Evolutionary conservation across 2,888 invertebrate genomes (phyloP).

Genomic region (Trissolcus japonicus): DNA sequence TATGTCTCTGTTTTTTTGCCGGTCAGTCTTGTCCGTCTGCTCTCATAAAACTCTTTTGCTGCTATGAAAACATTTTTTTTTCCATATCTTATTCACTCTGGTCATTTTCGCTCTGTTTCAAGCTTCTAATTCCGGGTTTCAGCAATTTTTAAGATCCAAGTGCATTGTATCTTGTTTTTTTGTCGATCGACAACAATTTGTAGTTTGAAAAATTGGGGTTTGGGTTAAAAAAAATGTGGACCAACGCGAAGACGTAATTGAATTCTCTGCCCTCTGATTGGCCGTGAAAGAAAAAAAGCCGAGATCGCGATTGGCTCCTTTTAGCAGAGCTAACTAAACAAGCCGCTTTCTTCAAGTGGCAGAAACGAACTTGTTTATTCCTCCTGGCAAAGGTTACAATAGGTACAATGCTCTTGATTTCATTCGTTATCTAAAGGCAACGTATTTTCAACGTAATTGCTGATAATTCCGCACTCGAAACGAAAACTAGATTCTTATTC

Average conservation of each 20-base stretch:
- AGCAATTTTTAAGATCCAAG: neutral
- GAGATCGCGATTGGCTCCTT: too few species aligned
- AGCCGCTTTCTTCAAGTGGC: slow-evolving; percentile 7
- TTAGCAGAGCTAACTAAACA: slow-evolving; percentile 5
- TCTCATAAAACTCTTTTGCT: slow-evolving; percentile 59
- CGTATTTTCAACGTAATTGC: neutral
- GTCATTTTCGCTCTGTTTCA: slow-evolving; percentile 42
- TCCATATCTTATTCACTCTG: slow-evolving; percentile 16
- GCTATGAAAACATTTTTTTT: slow-evolving; percentile 47
- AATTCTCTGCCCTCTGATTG: too few species aligned
- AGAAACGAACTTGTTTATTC: slow-evolving; percentile 3
- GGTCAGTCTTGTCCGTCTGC: slow-evolving; percentile 67
- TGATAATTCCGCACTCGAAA: neutral
- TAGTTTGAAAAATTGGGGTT: too few species aligned
- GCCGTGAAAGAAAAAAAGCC: too few species aligned
- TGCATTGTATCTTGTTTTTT: neutral
- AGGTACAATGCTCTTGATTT: slow-evolving; percentile 14
- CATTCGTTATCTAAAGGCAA: neutral
- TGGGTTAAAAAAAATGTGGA: too few species aligned
- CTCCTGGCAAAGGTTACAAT: slow-evolving; percentile 6
- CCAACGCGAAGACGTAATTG: too few species aligned
- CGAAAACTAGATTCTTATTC: neutral
- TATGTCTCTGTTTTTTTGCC: slow-evolving; percentile 62
- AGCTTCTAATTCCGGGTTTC: too few species aligned
- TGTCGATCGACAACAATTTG: too few species aligned